Evolutionary conservation across 2,113 vertebrate species (phyloP), one percentile per base, ranked within the genome.

Genomic region (Ameiurus melas): DNA sequence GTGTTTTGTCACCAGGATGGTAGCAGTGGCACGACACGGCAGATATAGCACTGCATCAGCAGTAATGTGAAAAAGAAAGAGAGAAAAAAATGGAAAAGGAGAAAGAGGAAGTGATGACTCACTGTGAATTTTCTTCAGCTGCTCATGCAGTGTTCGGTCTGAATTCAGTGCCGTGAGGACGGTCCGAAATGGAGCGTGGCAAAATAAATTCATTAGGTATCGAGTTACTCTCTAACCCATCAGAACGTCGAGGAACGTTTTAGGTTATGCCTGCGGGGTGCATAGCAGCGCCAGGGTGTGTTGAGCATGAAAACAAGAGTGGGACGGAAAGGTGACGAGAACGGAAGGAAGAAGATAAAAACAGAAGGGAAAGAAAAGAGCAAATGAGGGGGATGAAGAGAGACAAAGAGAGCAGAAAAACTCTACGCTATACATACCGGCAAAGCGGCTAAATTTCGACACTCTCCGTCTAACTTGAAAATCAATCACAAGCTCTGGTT

Each of bases 31-130:
- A 10, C n/a, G 83, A 36, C 47, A 57, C 36, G 3, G 57, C 85
- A 64, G 85, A 86, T n/a, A 51, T 20, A 39, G 51, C 27, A 30
- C 79, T 30, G 79, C 66, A 73, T 83, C 66, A 87, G 27, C 19
- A 39, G 57, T 55, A 47, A 53, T 47, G 47, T 70, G 82, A 14
- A 2, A 1, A 51, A n/a, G n/a, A 36, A 53, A 47, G 43, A 43
- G 68, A 43, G 66, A 22, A 58, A 55, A 81, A 43, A 20, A 19
- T 47, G 81, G 36, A 64, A 47, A 68, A 10, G 36, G 53, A 73
- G 58, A 71, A 87, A 68, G 25, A 83, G 86, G 86, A 83, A 62
- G 80, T 83, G 80, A 73, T 87, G 86, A 87, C 25, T 75, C 86
- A 75, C 70, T 30, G 77, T 39, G 22, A 82, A 83, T 60, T 66